Base-by-base conservation (phyloP, 2,797 vertebrate species). In the Leucoraja ocellata region DNA sequence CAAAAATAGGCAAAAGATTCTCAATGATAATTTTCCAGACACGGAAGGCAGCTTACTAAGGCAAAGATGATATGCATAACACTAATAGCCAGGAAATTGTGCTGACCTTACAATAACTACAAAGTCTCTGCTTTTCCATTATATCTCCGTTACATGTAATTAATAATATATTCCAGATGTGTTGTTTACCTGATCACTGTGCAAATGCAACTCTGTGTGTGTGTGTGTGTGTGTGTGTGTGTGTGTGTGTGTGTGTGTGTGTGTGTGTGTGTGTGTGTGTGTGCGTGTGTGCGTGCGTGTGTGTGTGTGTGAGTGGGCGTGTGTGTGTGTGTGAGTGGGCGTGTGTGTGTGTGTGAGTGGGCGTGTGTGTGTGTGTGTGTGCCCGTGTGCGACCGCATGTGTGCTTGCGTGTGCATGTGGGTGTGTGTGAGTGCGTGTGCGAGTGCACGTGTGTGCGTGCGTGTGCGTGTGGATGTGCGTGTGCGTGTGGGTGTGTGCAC, bases 1-100 rank as follows among this genome's bases (percentile, higher is more conserved):
- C 98, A 98, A 97, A 99, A 98, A 98, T 97, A 98, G 98, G 98
- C 98, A 98, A 98, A 99, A 98, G 98, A 92, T 98, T 98, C 98
- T 98, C 99, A 99, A 99, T 99, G 98, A 98, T 99, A 99, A 99
- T 99, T 98, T 98, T 99, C 99, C 98, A 97, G 97, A 92, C 90
- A 92, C 76, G 76, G 90, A 23, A 92, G 73, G 90, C 90, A 98
- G 98, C 98, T 99, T 98, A 99, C 97, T 98, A 98, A 99, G 97
- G 97, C 97, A 98, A 98, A 99, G 98, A 99, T 98, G 98, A 98
- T 99, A 99, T 98, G 99, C 98, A 99, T 99, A 99, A 99, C 98
- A 99, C 98, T 98, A 98, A 98, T 98, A 98, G 97, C 98, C 98
- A 98, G 97, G 98, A 98, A 98, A 99, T 98, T 97, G 98, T 99